Conservation (phyloP, 2,888 invertebrate species). For the Eupithecia subfuscata region DNA sequence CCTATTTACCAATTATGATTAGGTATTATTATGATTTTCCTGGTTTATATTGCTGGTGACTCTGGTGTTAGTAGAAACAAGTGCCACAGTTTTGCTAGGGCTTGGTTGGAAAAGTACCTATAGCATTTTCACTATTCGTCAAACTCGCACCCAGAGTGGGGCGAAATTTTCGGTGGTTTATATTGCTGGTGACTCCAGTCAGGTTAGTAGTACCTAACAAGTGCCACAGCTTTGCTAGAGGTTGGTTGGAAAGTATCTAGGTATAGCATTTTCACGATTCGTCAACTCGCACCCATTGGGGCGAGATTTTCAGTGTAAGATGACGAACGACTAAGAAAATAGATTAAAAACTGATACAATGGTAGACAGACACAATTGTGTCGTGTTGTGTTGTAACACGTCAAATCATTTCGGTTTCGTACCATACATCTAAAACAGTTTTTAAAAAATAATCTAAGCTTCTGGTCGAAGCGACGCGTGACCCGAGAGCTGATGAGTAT, state of each 20-base stretch:
- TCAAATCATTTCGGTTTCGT: no score
- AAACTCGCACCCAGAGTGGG: not conserved
- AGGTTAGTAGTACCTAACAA: conserved; percentile 25
- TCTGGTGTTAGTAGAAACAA: conserved; percentile 16
- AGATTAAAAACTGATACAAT: not conserved
- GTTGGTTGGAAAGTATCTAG: not conserved
- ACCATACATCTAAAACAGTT: no score
- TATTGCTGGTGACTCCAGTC: not conserved
- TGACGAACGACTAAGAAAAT: not conserved
- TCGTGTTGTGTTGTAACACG: not conserved
- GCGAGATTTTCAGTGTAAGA: not conserved
- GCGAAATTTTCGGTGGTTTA: conserved; percentile 25
- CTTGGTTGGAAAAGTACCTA: not conserved
- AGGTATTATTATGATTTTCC: conserved; percentile 42
- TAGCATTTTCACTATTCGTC: not conserved
- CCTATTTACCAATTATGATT: conserved; percentile 50
- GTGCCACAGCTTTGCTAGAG: not conserved
- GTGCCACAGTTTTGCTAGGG: not conserved
- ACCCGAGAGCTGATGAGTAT: no score
- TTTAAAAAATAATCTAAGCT: no score
- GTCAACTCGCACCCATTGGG: not conserved
- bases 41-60: conserved; percentile 27
- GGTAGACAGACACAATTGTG: not conserved
- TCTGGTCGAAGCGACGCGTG: no score
- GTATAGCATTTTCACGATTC: not conserved